These are phyloP conservation scores for Drosophila quasianomalipes DNA, from an alignment of 2,888 invertebrate species.

Conservation along the genomic window DNA sequence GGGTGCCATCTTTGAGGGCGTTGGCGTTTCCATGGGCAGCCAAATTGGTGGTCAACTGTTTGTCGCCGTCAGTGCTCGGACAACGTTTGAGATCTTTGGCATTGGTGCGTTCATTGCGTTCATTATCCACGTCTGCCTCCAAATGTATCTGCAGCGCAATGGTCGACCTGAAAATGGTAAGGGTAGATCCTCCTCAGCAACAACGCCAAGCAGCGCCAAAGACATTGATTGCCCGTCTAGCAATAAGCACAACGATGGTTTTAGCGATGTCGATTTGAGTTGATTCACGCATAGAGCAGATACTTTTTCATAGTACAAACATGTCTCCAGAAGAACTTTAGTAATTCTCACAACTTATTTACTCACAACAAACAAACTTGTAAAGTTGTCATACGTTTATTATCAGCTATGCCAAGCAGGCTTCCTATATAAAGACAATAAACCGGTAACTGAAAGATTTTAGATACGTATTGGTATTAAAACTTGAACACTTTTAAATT, in stretches of 20 bases:
- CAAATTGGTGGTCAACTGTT: slow-evolving; percentile 91
- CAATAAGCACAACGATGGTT: slow-evolving; percentile 52
- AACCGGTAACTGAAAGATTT: neutral
- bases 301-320: neutral
- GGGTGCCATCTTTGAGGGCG: slow-evolving; percentile 94
- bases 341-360: neutral
- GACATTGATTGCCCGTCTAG: slow-evolving; percentile 28
- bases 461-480: slow-evolving; percentile 10
- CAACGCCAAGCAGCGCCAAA: slow-evolving; percentile 37
- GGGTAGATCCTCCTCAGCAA: slow-evolving; percentile 51
- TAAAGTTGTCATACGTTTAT: neutral
- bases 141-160: slow-evolving; percentile 84
- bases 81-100: slow-evolving; percentile 91
- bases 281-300: slow-evolving; percentile 28
- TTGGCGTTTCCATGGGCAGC: slow-evolving; percentile 93
- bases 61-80: slow-evolving; percentile 88
- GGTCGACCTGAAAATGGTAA: slow-evolving; percentile 73
- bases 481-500: neutral
- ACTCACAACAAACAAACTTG: neutral
- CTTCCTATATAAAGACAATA: slow-evolving; percentile 8
- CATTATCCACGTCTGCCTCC: slow-evolving; percentile 87
- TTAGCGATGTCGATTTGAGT: slow-evolving; percentile 75
- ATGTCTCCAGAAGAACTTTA: neutral
- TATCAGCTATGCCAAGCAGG: neutral
- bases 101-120: slow-evolving; percentile 88